phyloP scores from a whole-genome alignment of 1,140 invertebrate species.

The Scaptodrosophila lebanonensis region DNA sequence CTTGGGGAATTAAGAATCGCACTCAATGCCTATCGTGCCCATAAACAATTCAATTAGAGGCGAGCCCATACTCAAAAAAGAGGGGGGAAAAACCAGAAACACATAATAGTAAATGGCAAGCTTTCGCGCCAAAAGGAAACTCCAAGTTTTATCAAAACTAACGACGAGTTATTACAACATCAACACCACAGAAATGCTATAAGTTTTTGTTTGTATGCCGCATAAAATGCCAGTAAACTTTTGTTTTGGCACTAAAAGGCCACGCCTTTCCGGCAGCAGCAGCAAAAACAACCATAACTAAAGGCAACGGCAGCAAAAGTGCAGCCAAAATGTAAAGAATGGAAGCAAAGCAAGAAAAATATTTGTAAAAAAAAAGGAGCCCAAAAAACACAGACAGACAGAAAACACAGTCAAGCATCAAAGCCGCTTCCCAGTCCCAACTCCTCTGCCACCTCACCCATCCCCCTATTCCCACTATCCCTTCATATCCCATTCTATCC shows the following conservation, averaged over 20 bases:
- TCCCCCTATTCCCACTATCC: no score
- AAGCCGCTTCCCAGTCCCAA: no score
- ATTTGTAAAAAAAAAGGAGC: no score
- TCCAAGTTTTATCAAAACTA: constrained; percentile 7
- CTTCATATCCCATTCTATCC: constrained; percentile 7
- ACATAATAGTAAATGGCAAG: constrained; percentile 6
- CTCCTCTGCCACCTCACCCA: no score
- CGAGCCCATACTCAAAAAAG: not conserved
- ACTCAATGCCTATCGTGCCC: no score
- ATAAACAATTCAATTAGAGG: no score
- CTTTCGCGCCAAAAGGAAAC: constrained; percentile 1
- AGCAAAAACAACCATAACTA: not conserved
- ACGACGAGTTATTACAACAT: constrained; percentile 34
- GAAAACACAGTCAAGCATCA: no score
- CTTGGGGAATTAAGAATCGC: no score
- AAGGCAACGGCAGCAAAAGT: not conserved
- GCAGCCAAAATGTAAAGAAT: constrained; percentile 10
- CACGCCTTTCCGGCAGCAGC: constrained; percentile 40
- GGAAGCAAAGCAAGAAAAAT: constrained; percentile 13
- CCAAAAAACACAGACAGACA: constrained; percentile 15
- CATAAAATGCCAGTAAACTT: constrained; percentile 11
- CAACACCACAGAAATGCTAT: constrained; percentile 5
- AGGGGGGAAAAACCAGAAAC: constrained; percentile 5
- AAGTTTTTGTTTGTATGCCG: not conserved
- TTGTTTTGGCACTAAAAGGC: constrained; percentile 32